phyloP scores from a whole-genome alignment of 2,888 invertebrate genomes.

The Kryphioiulus occultus region DNA sequence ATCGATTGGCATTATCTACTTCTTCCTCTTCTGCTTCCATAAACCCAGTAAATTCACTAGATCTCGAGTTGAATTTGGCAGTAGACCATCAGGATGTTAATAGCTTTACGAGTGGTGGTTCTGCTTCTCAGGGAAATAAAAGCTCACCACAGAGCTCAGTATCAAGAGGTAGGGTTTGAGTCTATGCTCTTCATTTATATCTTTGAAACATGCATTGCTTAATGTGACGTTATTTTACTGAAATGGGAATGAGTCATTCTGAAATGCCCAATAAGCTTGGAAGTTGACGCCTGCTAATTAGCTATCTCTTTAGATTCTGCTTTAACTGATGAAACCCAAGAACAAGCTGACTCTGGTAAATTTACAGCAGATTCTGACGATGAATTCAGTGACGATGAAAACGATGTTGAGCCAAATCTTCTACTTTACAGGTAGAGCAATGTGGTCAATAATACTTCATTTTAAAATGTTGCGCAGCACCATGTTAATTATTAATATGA shows the following conservation, averaged over 20 bases:
- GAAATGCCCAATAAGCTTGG: neutral
- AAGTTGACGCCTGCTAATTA: neutral
- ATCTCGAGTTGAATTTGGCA: neutral
- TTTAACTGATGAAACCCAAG: neutral
- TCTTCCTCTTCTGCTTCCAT: neutral
- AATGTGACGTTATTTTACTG: neutral
- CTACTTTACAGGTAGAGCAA: conserved; percentile 61
- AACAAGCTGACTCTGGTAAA: conserved; percentile 40
- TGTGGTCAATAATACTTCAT: conserved; percentile 56
- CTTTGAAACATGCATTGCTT: neutral
- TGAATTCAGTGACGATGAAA: conserved; percentile 46
- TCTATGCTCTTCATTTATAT: neutral
- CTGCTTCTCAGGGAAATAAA: conserved; percentile 17
- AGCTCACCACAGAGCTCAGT: conserved; percentile 10
- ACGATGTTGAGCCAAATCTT: conserved; percentile 56
- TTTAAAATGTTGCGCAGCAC: conserved; percentile 48
- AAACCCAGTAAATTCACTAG: neutral
- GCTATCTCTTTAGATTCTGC: neutral
- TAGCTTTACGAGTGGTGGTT: neutral
- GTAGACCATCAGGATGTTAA: neutral
- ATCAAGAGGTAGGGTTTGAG: neutral
- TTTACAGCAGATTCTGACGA: conserved; percentile 39
- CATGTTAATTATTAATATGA: neutral
- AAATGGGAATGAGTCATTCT: neutral
- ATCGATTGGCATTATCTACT: conserved; percentile 29